Evolutionary conservation across 2,113 vertebrate species (phyloP).

Genomic region (Spermophilus dauricus): DNA sequence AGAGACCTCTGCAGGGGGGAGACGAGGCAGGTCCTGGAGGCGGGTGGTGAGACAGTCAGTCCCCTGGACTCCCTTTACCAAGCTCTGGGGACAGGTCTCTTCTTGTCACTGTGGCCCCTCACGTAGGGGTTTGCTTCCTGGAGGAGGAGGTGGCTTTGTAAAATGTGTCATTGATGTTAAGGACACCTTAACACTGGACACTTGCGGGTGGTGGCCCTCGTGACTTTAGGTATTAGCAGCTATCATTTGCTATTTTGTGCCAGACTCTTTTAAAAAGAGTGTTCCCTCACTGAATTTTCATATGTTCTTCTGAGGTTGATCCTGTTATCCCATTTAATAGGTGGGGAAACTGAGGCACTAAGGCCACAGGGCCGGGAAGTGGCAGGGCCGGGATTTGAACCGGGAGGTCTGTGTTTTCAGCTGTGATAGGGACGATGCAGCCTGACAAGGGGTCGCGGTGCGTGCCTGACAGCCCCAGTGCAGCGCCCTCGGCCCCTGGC

Average conservation of each 20-base stretch:
- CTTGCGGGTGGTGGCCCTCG: background rate
- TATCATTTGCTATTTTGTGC: background rate
- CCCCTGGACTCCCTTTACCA: background rate
- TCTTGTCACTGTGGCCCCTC: background rate
- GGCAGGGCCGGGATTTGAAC: background rate
- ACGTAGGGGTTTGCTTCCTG: background rate
- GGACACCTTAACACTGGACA: background rate
- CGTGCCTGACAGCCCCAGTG: rapidly evolving
- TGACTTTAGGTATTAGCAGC: background rate
- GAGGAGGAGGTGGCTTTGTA: background rate
- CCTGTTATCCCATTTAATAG: background rate
- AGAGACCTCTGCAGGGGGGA: background rate
- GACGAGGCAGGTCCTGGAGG: background rate
- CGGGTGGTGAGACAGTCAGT: background rate
- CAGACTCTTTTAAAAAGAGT: background rate
- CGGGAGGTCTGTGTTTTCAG: background rate
- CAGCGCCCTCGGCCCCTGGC: background rate
- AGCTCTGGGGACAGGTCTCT: background rate
- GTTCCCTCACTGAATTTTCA: background rate
- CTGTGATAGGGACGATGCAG: background rate
- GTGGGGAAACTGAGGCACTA: background rate
- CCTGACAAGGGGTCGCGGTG: background rate
- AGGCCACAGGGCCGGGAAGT: background rate
- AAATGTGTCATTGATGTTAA: rapidly evolving
- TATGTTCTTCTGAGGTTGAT: background rate